These are phyloP conservation scores for Hippocampus abdominalis DNA, from an alignment of 2,113 vertebrate species.

Conservation along the genomic window DNA sequence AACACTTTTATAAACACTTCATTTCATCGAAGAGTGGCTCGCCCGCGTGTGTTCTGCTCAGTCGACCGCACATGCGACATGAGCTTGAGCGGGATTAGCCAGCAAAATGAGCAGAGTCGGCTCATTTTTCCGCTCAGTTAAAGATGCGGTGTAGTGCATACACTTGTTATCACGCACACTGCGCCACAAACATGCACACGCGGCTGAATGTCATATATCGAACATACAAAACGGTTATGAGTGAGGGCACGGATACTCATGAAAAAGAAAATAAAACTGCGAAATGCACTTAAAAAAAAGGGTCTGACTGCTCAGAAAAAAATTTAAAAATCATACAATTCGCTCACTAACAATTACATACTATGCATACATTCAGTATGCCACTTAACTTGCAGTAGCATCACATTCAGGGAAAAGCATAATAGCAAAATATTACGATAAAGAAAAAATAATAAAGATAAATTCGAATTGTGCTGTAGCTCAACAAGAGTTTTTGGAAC, in stretches of 20 bases:
- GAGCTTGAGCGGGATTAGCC: slow-evolving; percentile 41
- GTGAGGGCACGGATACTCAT: not conserved
- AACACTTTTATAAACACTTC: not conserved
- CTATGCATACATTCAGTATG: too few species aligned
- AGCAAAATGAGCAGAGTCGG: slow-evolving; percentile 49
- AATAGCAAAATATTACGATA: too few species aligned
- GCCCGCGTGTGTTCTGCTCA: not conserved
- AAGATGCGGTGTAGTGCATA: slow-evolving; percentile 31
- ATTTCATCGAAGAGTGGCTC: not conserved
- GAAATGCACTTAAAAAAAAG: too few species aligned
- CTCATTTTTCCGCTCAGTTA: slow-evolving; percentile 58
- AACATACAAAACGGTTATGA: not conserved
- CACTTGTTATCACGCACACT: not conserved
- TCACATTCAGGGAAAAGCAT: too few species aligned
- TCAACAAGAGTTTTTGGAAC: too few species aligned
- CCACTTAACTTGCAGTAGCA: too few species aligned
- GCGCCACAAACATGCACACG: not conserved
- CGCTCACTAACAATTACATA: too few species aligned
- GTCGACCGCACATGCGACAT: slow-evolving; percentile 46
- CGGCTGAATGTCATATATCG: not conserved
- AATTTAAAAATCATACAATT: too few species aligned
- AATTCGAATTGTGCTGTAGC: too few species aligned
- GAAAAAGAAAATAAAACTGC: too few species aligned
- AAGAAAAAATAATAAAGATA: too few species aligned
- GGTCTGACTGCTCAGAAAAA: too few species aligned